A percentile compares a stretch with the other conserved stretches of the same genome.
Conservation (phyloP, 2,888 invertebrate genomes). For the Acronicta psi region DNA sequence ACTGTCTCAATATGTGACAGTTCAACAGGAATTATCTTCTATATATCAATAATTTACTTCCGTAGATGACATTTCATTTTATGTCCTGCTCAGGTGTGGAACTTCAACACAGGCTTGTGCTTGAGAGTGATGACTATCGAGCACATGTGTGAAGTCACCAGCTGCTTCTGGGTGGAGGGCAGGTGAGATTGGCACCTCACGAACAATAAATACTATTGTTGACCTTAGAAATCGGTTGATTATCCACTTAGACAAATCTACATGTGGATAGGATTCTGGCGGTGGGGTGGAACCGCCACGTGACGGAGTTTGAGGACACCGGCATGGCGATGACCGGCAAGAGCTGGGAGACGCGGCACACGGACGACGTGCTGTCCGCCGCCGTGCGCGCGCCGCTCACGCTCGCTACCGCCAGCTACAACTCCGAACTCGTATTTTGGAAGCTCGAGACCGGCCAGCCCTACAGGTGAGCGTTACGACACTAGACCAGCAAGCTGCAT, state of each 20-base stretch:
- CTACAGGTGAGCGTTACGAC: conserved; percentile 84
- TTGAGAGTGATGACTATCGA: conserved; percentile 91
- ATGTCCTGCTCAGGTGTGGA: conserved; percentile 95
- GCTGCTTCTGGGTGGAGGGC: conserved; percentile 89
- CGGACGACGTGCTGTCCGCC: conserved; percentile 93
- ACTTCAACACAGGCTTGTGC: conserved; percentile 94
- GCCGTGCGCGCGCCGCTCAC: conserved; percentile 91
- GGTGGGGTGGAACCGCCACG: conserved; percentile 93
- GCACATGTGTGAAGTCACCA: conserved; percentile 88
- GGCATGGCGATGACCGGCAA: conserved; percentile 89
- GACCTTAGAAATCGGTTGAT: no score
- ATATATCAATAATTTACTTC: no score
- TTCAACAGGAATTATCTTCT: no score
- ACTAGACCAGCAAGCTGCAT: no score
- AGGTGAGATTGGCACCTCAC: no score
- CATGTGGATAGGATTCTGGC: conserved; percentile 91
- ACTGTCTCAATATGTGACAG: no score
- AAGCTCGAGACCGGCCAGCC: conserved; percentile 94
- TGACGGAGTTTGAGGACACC: conserved; percentile 90
- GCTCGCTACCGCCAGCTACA: conserved; percentile 93
- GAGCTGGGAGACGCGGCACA: conserved; percentile 92
- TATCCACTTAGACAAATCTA: no score
- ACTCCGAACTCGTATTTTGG: conserved; percentile 95
- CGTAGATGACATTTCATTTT: no score
- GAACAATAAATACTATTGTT: no score